Conservation (phyloP, 1,140 invertebrate species). For the Tigriopus japonicus region DNA sequence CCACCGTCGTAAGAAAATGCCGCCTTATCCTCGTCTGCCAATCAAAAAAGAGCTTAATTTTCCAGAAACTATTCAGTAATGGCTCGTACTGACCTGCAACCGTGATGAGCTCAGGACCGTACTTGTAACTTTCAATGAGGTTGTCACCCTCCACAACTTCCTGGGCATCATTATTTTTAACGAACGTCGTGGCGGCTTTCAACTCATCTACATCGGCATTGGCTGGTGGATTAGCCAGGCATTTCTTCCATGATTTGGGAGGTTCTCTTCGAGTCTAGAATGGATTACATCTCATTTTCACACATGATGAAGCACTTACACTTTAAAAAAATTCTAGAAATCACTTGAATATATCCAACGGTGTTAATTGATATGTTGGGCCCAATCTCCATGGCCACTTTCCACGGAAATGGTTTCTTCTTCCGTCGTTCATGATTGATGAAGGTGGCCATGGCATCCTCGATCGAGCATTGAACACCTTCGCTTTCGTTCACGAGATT, state of each 20-base stretch:
- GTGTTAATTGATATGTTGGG: conserved; percentile 5
- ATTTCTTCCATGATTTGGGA: conserved; percentile 4
- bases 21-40: conserved; percentile 3
- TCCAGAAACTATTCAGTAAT: too few relatives aligned
- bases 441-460: background rate
- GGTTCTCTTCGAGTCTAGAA: background rate
- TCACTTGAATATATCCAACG: background rate
- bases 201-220: background rate
- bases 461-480: background rate
- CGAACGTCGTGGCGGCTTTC: background rate
- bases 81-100: conserved; percentile 2
- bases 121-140: conserved; percentile 10
- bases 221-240: background rate
- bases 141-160: background rate
- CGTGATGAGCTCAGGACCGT: conserved; percentile 2
- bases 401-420: conserved; percentile 11
- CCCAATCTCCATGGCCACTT: conserved; percentile 5
- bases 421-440: conserved; percentile 1
- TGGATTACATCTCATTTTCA: too few relatives aligned
- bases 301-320: too few relatives aligned
- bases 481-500: background rate
- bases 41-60: too few relatives aligned
- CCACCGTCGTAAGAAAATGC: background rate
- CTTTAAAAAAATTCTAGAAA: too few relatives aligned
- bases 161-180: background rate